A percentile compares a stretch with the other conserved stretches of the same genome.
phyloP scores from a whole-genome alignment of 2,888 invertebrate genomes.

The Ophraella communa region DNA sequence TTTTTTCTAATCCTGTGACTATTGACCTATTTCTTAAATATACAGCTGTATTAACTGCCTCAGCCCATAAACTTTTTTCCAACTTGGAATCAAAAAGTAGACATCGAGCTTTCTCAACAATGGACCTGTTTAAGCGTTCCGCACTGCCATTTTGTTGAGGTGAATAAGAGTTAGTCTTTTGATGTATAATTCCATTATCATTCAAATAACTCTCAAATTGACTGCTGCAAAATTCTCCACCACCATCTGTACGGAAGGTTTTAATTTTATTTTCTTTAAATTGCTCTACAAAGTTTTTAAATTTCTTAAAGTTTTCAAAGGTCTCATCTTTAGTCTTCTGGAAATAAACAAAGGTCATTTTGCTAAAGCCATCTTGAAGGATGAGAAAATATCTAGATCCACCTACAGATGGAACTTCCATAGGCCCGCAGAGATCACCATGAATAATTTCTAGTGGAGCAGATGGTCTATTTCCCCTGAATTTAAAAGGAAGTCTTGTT shows the following conservation, averaged over 20 bases:
- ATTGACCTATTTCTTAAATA: too few species aligned
- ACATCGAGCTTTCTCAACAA: constrained; percentile 42
- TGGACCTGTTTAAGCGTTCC: constrained; percentile 39
- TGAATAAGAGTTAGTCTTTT: constrained; percentile 32
- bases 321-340: constrained; percentile 27
- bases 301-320: constrained; percentile 27
- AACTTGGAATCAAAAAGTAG: too few species aligned
- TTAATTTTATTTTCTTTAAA: constrained; percentile 26
- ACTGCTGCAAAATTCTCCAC: constrained; percentile 29
- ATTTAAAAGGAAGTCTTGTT: constrained; percentile 20
- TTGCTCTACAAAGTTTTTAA: constrained; percentile 24
- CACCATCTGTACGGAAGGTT: constrained; percentile 27
- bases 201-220: constrained; percentile 33
- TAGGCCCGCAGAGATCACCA: constrained; percentile 35
- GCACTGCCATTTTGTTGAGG: constrained; percentile 35
- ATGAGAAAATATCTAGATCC: constrained; percentile 31
- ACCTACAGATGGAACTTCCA: constrained; percentile 26
- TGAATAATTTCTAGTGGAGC: too few species aligned
- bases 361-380: constrained; percentile 33
- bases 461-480: too few species aligned
- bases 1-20: too few species aligned
- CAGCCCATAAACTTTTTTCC: too few species aligned
- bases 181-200: constrained; percentile 33
- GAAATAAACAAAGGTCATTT: constrained; percentile 35
- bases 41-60: too few species aligned